Evolutionary conservation across 2,113 vertebrate species (phyloP), one percentile per base, ranked within the genome.

Genomic region (Dissostichus mawsoni): DNA sequence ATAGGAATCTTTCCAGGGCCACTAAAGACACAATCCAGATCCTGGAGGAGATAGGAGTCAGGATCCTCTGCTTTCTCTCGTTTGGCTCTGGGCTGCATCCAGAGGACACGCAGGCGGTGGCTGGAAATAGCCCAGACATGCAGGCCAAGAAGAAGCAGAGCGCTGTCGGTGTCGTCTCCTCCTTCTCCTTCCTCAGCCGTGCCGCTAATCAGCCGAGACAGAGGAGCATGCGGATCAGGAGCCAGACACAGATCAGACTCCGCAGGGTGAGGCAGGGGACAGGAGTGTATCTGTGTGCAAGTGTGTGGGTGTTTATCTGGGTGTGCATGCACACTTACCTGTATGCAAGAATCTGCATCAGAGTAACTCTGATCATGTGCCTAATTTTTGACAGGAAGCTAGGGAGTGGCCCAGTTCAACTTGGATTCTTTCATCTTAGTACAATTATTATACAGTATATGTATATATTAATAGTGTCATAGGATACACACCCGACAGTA

Each of bases 41-140:
- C 65, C 75, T 20, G 20, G 25, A 11, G 67, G 13, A 76, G 56
- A 78, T 8, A 5, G 57, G 76, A 82, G 75, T 58, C 70, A 11
- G 57, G 69, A 78, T 81, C 84, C 48, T 83, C 87, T 85, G 90
- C 81, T 81, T 74, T 80, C 78, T 81, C 73, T 83, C 74, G 85
- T 81, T 69, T 78, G 17, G 51, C 77, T 74, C 68, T 65, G 51
- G 20, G 36, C 66, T 73, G 71, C 78, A 86, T 88, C 86, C 90
- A 89, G 84, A 82, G 69, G 61, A 66, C 68, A 53, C 11, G 50
- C 17, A 69, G 91, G 80, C 78, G 64, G 75, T 12, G 25, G 67
- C 83, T 90, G 75, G 75, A 93, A 93, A 94, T 93, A 94, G 85
- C 81, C 64, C 88, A 87, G 89, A 88, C 83, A 58, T 56, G n/a